Base-by-base conservation (phyloP, 2,797 vertebrate species). In the Psittacula echo region DNA sequence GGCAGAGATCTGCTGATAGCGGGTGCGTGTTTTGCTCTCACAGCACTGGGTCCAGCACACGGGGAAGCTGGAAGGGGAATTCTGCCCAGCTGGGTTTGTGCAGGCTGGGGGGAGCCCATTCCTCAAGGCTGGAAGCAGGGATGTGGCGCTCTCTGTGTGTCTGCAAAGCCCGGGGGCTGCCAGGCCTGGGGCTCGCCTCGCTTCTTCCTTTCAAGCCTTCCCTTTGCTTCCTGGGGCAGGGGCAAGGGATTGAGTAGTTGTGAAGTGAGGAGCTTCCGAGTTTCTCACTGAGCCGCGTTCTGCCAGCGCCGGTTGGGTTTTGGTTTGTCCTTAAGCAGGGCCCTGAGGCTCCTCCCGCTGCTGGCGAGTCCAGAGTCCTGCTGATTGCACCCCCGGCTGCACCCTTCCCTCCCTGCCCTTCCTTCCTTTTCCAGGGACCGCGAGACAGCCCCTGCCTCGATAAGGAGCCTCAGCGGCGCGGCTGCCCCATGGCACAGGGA, bases 71-170 rank as follows among this genome's bases (percentile, higher is more conserved):
- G 7, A 2, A 21, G 19, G 53, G 71, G 14, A 11, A 1, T 13
- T 42, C 37, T 50, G 64, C 13, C 7, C 56, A 1, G 23, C 1
- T 7, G 2, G 8, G 3, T 26, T 61, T 19, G 45, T 22, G 0
- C 13, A 34, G 64, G 22, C 41, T 3, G 21, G 34, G 54, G 44
- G 64, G 26, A 56, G 9, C 3, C 34, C 15, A 23, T 16, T 34
- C 67, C 21, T 24, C 5, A 0, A 1, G 2, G n/a, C 23, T 37
- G 62, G 64, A 13, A n/a, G 2, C 0, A 2, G 37, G 30, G 77
- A 7, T 0, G 41, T 18, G 62, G 64, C 42, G 4, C 15, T 23
- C 42, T 0, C 24, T 3, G 56, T 0, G 39, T 7, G 34, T 44
- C 7, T 6, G 62, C 9, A 3, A 10, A 23, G 60, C 27, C 16